Percentiles rank a stretch among this genome's conserved stretches.
phyloP scores from a whole-genome alignment of 2,888 invertebrate species.

The Drosophila kambysellisi region DNA sequence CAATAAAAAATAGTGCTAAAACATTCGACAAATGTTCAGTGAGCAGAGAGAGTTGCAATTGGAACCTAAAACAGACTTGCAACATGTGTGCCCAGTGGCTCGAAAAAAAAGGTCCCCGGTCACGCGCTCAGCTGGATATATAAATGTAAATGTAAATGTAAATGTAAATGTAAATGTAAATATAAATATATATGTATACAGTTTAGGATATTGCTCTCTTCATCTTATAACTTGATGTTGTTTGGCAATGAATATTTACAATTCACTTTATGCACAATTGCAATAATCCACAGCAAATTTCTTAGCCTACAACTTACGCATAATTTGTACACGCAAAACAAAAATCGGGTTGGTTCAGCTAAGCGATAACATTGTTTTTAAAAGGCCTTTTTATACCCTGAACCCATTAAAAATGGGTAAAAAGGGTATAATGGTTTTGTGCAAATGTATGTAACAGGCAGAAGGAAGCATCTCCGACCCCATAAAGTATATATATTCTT shows the following conservation, averaged over 20 bases:
- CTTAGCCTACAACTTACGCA: constrained; percentile 45
- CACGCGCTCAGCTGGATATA: constrained; percentile 65
- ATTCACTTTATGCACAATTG: constrained; percentile 24
- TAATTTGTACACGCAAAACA: constrained; percentile 34
- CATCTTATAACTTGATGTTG: constrained; percentile 8
- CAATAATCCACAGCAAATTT: constrained; percentile 22
- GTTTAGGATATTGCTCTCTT: constrained; percentile 27
- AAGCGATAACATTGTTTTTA: neutral
- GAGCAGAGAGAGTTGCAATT: constrained; percentile 17
- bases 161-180: neutral
- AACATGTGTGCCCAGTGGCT: constrained; percentile 84
- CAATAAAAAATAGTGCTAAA: constrained; percentile 82
- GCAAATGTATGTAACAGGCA: no score
- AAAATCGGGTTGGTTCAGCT: no score
- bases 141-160: constrained; percentile 9
- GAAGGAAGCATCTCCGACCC: no score
- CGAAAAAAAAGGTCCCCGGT: constrained; percentile 67
- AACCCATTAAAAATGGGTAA: no score
- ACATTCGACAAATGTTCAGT: constrained; percentile 76
- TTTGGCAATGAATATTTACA: constrained; percentile 32
- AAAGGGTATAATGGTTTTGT: no score
- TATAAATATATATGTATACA: constrained; percentile 29
- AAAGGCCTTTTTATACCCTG: neutral
- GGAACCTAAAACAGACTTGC: constrained; percentile 76
- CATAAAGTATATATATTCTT: no score